These are phyloP conservation scores for Trilocha varians DNA, from an alignment of 2,888 invertebrate genomes.

Conservation along the genomic window DNA sequence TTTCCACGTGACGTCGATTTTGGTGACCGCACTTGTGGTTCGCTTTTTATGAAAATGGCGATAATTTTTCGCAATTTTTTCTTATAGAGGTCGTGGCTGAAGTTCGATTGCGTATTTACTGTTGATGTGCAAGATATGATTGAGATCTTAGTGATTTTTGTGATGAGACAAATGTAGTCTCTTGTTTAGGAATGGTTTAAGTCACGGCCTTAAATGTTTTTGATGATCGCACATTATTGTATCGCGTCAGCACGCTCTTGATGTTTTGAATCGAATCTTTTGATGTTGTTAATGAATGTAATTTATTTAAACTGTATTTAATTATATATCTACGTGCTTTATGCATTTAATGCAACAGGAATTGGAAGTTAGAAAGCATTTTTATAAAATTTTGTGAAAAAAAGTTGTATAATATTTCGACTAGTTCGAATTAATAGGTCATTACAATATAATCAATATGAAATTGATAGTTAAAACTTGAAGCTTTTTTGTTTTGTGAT, in stretches of 20 bases:
- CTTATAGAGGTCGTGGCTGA: neutral
- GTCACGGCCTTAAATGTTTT: neutral
- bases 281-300: neutral
- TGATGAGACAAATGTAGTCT: too few species aligned
- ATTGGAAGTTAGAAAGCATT: constrained; percentile 5
- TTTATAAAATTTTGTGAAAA: neutral
- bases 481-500: too few species aligned
- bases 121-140: too few species aligned
- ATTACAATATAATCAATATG: too few species aligned
- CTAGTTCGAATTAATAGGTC: too few species aligned
- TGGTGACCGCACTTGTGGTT: constrained; percentile 3
- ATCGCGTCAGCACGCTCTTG: neutral
- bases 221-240: neutral
- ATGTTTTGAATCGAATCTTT: constrained; percentile 1
- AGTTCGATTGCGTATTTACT: neutral
- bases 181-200: neutral
- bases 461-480: too few species aligned
- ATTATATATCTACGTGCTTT: neutral
- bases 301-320: neutral
- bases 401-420: neutral
- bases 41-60: neutral
- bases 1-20: neutral
- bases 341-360: constrained; percentile 1
- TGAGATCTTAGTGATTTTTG: too few species aligned
- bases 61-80: neutral